Base-by-base conservation (phyloP, 2,113 vertebrate genomes). In the Melanerpes formicivorus region DNA sequence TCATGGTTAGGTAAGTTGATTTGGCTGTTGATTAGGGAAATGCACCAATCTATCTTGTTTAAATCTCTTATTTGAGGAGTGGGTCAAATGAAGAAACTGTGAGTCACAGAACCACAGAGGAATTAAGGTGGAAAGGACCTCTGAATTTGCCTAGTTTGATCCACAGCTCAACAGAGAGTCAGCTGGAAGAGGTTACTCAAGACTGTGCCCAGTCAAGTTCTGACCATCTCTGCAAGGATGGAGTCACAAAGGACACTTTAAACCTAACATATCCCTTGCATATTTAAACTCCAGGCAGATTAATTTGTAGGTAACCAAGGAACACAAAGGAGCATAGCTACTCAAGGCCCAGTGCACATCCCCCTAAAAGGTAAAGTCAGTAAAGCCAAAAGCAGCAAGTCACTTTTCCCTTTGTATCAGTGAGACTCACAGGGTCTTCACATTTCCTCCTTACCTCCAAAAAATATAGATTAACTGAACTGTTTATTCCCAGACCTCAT, bases 281-380 rank as follows among this genome's bases (percentile, higher is more conserved):
- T 87, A 87, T 82, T 87, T 94, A 90, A 90, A 83, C 78, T 88
- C 90, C 32, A 78, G 71, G 64, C 77, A 84, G 80, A 79, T 93
- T 70, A 69, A 78, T 84, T 96, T 88, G 89, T 86, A 81, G 3
- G 4, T 92, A 95, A 90, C 11, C 14, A 75, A 80, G 63, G 29
- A 93, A 88, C 66, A 69, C 14, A 34, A 91, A 48, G 46, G 40
- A 80, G 19, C 14, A 79, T 2, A 79, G 32, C 80, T 26, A 34
- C 30, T 76, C 58, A 86, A 75, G 48, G 67, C 71, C 46, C 67
- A 59, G 78, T 63, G 90, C 16, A 69, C 25, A 92, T 87, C 84
- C 82, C 78, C 80, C 92, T 87, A 94, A 92, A 95, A 94, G 74
- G 88, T 58, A 59, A 94, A 86, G 69, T 30, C 48, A 64, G 73